Evolutionary conservation across 2,113 vertebrate species (phyloP).

Genomic region (Corvus cornix): DNA sequence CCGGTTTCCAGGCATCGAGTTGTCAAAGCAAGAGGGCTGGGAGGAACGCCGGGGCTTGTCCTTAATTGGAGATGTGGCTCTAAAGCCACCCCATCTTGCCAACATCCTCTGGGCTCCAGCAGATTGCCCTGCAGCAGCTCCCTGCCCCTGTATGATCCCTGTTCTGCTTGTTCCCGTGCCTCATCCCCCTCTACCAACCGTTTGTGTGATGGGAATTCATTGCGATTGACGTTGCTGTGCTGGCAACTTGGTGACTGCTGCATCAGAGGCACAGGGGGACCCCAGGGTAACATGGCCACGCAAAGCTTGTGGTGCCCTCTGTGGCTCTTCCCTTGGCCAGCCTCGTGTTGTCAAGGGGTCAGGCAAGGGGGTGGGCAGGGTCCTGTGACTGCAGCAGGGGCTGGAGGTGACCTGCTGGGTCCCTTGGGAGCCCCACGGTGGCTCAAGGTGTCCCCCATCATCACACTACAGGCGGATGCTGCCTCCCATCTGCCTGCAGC

Average conservation of each 20-base stretch:
- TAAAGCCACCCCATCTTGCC: background rate
- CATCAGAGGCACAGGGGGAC: rapidly evolving
- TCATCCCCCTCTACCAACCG: rapidly evolving
- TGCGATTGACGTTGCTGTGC: rapidly evolving
- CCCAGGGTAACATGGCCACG: background rate
- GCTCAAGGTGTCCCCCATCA: rapidly evolving
- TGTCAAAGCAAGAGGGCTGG: background rate
- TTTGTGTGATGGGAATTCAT: background rate
- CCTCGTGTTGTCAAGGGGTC: rapidly evolving
- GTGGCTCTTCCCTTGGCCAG: background rate
- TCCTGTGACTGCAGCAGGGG: background rate
- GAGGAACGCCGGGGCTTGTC: background rate
- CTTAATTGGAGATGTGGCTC: conserved; percentile 51
- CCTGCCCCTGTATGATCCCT: background rate
- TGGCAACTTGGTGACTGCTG: rapidly evolving
- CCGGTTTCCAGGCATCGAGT: background rate
- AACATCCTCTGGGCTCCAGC: background rate
- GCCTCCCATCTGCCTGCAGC: background rate
- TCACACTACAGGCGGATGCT: rapidly evolving
- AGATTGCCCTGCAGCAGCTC: background rate
- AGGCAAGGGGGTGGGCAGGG: background rate
- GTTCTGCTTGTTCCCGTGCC: rapidly evolving
- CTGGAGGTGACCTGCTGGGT: background rate
- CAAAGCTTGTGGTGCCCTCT: background rate
- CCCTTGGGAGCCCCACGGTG: background rate